Base-by-base conservation (phyloP, 2,113 vertebrate genomes). In the Reinhardtius hippoglossoides region DNA sequence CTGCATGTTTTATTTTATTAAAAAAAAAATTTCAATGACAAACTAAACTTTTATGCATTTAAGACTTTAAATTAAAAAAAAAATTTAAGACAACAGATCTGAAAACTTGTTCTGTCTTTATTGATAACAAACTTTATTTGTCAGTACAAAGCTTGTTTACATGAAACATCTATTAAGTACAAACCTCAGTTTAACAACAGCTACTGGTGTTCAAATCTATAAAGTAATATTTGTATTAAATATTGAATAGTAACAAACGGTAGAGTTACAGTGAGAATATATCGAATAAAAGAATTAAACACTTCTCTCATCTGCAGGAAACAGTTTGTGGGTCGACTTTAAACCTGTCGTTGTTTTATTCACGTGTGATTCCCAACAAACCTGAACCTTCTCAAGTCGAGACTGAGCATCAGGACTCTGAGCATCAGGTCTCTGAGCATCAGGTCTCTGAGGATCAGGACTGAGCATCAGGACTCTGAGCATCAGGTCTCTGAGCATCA, bases 41-140 rank as follows among this genome's bases (percentile, higher is more conserved):
- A 42, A 42, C 40, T 40, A 35, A 42, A 42, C 40, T 40, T 40
- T 9, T 12, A 42, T 1, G 2, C 8, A 10, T 40, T 9, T 40
- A 40, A 40, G 37, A 40, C 37, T 40, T 12, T 3, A 42, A 42
- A 42, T 37, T 7, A 37, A 46, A 13, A n/a, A n/a, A n/a, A n/a
- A n/a, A n/a, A n/a, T 16, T 24, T 24, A 24, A 50, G 5, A 21
- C 7, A 15, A 54, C 2, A n/a, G 20, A 54, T 9, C 14, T 54
- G 20, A 20, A 50, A 50, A 50, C 48, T 55, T 9, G 31, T 31
- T 31, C 31, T 31, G 20, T 55, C 52, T 18, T 54, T 68, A 24
- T 50, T 55, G 20, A 58, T 74, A 52, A 85, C 31, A 0, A 73
- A 54, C 66, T 88, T 91, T 89, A 91, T 85, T 88, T 83, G 13